Conservation (phyloP, 1,140 invertebrate species). For the Helicorthomorpha holstii region DNA sequence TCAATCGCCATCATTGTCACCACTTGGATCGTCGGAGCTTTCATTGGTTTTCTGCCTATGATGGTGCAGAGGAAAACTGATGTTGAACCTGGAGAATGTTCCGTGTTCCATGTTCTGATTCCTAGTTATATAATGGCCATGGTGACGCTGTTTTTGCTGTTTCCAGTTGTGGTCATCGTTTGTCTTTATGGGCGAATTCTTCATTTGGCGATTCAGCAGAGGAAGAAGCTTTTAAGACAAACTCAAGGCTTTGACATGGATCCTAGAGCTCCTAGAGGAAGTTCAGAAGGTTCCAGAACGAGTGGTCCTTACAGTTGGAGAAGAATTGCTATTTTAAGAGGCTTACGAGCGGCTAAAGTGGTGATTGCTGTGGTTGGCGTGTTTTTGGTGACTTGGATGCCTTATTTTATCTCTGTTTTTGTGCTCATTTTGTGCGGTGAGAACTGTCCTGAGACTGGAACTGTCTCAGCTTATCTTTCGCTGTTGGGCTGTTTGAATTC, state of each 20-base stretch:
- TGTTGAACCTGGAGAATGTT: not conserved
- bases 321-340: not conserved
- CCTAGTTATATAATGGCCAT: not conserved
- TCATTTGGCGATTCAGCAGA: not conserved
- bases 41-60: not conserved
- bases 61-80: not conserved
- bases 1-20: not conserved
- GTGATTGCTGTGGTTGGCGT: not conserved
- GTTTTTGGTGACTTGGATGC: not conserved
- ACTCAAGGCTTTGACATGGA: not conserved
- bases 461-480: not conserved
- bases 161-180: not conserved
- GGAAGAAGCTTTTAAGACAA: not conserved
- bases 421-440: not conserved
- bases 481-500: not conserved
- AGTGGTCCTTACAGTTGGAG: too few relatives aligned
- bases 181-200: not conserved
- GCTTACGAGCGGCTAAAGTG: not conserved
- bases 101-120: not conserved
- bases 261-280: not conserved
- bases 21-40: not conserved
- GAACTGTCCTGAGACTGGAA: not conserved
- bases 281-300: not conserved
- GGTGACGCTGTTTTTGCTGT: not conserved
- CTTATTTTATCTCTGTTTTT: not conserved